Conservation (phyloP, 2,113 vertebrate species). For the Paramisgurnus dabryanus region DNA sequence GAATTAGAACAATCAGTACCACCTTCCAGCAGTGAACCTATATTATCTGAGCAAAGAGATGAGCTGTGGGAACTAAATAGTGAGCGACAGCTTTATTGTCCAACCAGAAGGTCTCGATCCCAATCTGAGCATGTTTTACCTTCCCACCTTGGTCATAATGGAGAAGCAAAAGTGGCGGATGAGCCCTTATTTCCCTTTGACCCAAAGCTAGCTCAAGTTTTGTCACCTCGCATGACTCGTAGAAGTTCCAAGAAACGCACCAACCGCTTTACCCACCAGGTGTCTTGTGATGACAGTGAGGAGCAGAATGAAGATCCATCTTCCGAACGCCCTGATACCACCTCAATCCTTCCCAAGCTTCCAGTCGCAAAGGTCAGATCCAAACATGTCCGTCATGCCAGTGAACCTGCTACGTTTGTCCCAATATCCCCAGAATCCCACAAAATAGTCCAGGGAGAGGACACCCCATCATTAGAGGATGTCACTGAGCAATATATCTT, state of each 20-base stretch:
- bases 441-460: constrained; percentile 63
- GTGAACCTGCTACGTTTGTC: constrained; percentile 84
- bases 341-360: constrained; percentile 50
- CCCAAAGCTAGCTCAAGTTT: constrained; percentile 77
- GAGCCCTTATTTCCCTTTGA: constrained; percentile 76
- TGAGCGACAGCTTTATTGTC: constrained; percentile 44
- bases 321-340: constrained; percentile 40
- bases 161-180: constrained; percentile 54
- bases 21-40: constrained; percentile 93
- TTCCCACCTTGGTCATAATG: constrained; percentile 53
- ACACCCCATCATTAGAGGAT: constrained; percentile 83
- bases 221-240: constrained; percentile 79
- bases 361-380: constrained; percentile 67
- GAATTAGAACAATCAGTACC: constrained; percentile 87
- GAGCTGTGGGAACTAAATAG: constrained; percentile 68
- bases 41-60: constrained; percentile 81
- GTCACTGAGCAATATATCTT: constrained; percentile 87
- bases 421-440: constrained; percentile 73
- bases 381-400: constrained; percentile 87
- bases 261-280: constrained; percentile 76
- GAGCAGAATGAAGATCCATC: constrained; percentile 50
- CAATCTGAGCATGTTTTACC: constrained; percentile 71
- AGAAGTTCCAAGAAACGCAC: constrained; percentile 86
- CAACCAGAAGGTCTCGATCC: constrained; percentile 63
- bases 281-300: constrained; percentile 57